These are phyloP conservation scores for Urosaurus nigricauda DNA, from an alignment of 2,797 vertebrate species.

Conservation along the genomic window DNA sequence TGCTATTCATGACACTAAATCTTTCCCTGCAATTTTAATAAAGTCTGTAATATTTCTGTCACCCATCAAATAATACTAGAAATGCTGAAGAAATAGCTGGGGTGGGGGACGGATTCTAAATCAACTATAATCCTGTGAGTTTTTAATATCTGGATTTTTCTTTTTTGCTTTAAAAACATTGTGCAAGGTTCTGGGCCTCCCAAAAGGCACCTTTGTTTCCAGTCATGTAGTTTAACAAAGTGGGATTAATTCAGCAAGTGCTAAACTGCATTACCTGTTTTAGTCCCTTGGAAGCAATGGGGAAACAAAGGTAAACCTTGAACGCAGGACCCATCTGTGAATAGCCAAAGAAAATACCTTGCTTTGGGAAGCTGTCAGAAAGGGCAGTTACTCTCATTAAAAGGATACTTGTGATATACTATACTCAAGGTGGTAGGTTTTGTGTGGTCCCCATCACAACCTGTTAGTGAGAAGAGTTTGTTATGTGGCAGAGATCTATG, in stretches of 20 bases:
- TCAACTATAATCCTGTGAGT: background rate
- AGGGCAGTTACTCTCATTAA: background rate
- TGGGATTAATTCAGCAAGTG: background rate
- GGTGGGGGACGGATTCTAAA: background rate
- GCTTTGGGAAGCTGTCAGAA: constrained; percentile 23
- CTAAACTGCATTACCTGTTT: constrained; percentile 1
- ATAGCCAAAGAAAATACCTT: constrained; percentile 26
- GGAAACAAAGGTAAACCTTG: constrained; percentile 11
- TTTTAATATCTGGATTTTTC: constrained; percentile 11
- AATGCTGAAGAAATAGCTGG: accelerated
- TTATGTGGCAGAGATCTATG: background rate
- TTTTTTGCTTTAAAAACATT: constrained; percentile 1
- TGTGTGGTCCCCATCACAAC: background rate
- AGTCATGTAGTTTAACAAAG: background rate
- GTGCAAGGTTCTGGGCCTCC: background rate
- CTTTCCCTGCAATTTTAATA: background rate
- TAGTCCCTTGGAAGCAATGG: background rate
- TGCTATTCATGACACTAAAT: background rate
- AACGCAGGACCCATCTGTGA: background rate
- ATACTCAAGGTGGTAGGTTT: too few species aligned
- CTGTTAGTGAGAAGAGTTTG: background rate
- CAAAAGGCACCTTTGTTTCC: background rate
- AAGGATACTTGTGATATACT: too few species aligned
- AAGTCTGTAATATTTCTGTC: background rate
- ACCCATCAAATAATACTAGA: background rate